Base-by-base conservation (phyloP, 2,797 vertebrate genomes). In the Darevskia nairensis region DNA sequence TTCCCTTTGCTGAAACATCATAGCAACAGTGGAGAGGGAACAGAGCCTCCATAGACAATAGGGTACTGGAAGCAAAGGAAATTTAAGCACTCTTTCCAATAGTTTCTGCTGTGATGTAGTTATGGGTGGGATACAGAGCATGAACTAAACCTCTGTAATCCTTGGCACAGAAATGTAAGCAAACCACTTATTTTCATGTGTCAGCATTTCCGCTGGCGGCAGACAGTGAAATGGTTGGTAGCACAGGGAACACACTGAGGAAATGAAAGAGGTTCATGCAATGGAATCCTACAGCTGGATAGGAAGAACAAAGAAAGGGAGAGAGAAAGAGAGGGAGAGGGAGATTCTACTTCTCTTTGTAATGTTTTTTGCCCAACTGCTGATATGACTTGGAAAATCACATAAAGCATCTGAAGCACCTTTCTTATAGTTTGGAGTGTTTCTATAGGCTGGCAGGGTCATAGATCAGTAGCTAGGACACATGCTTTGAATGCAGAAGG, bases 181-280 rank as follows among this genome's bases (percentile, higher is more conserved):
- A 80, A 76, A 35, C 41, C 77, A 44, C 4, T 68, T 39, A 80
- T 68, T 66, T 61, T 19, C 69, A 19, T 66, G 27, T 39, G 9
- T 85, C 88, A 80, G 82, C 68, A 35, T 89, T 89, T 85, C 77
- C 6, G 3, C n/a, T n/a, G 66, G 21, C n/a, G 50, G 59, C 2
- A 77, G 21, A 69, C 13, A 35, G 7, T 25, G 19, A 32, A 15
- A 64, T 8, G 13, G 64, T 25, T 78, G 66, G 35, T 9, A 23
- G 50, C 66, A 10, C 3, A 55, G 19, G 6, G 78, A 64, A 69
- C 46, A 74, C 19, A 27, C 35, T 55, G 68, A 80, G 44, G 35
- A 81, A 82, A 87, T 41, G 44, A 83, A 41, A 68, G 32, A 68
- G n/a, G 29, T 66, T 85, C 59, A 46, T 19, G 64, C 15, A 32